These are phyloP conservation scores for Gavialis gangeticus DNA, from an alignment of 2,113 vertebrate species.

Conservation along the genomic window DNA sequence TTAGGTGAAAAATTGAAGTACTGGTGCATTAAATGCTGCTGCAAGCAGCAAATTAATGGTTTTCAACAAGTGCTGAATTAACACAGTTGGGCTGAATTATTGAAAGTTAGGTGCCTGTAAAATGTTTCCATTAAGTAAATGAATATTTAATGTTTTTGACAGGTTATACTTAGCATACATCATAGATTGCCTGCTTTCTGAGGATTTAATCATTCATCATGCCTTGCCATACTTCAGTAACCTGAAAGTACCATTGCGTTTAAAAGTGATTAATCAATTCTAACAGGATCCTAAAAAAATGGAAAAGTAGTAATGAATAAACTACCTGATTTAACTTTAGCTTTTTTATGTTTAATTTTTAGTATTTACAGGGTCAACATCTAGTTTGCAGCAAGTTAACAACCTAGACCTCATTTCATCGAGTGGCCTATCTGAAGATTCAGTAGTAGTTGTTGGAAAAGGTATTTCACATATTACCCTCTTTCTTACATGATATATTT, in stretches of 20 bases:
- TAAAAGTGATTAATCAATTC: neutral
- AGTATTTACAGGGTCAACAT: constrained; percentile 72
- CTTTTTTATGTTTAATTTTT: neutral
- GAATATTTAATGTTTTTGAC: neutral
- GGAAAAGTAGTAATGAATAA: fast-evolving
- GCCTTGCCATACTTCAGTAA: neutral
- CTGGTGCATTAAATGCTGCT: neutral
- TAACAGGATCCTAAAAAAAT: neutral
- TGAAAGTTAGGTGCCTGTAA: neutral
- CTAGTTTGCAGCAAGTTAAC: constrained; percentile 60
- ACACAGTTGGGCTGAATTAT: neutral
- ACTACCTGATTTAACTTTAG: fast-evolving
- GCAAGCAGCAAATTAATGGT: neutral
- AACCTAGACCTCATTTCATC: constrained; percentile 68
- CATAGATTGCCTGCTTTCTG: neutral
- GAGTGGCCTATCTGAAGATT: constrained; percentile 81
- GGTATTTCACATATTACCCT: constrained; percentile 74
- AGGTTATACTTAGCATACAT: neutral
- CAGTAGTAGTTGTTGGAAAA: constrained; percentile 85
- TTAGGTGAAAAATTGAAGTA: neutral
- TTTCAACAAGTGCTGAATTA: neutral
- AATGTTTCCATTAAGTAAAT: neutral
- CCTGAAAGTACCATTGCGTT: fast-evolving
- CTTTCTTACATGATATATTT: neutral
- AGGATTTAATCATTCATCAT: fast-evolving